These are phyloP conservation scores for Rhamphomyia laevipes DNA, from an alignment of 2,888 invertebrate genomes.

Conservation along the genomic window DNA sequence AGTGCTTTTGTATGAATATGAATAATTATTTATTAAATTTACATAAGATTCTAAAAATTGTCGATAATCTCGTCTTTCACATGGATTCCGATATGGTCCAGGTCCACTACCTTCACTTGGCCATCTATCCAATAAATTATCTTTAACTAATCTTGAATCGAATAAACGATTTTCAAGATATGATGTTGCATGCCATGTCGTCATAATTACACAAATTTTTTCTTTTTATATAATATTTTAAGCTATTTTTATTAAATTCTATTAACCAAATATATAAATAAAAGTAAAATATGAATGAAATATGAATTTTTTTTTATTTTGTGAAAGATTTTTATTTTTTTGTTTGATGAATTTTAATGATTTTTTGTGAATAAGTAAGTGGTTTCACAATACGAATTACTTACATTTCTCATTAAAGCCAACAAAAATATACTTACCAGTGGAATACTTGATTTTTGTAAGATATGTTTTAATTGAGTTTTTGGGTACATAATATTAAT, in stretches of 20 bases:
- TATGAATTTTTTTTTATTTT: not conserved
- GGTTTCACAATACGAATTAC: not conserved
- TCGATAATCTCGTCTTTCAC: conserved; percentile 33
- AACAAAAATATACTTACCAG: conserved; percentile 26
- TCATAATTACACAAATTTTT: not conserved
- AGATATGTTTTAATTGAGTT: conserved; percentile 27
- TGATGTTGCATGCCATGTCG: conserved; percentile 25
- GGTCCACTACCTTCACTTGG: conserved; percentile 28
- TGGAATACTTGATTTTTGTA: conserved; percentile 34
- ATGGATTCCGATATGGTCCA: conserved; percentile 6
- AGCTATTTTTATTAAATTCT: not conserved
- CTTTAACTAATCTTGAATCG: conserved; percentile 35
- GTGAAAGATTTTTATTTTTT: not conserved
- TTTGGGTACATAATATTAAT: conserved; percentile 30
- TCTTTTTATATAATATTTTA: not conserved
- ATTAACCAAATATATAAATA: not conserved
- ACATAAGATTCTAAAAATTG: conserved; percentile 38
- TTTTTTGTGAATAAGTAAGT: not conserved
- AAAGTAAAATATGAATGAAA: not conserved
- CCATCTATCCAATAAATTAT: conserved; percentile 33
- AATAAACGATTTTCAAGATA: conserved; percentile 35
- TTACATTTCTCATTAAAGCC: too few relatives aligned
- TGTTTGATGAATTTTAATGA: not conserved
- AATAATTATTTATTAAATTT: conserved; percentile 18
- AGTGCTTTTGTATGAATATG: not conserved